These are phyloP conservation scores for Anguilla pacifica DNA, from an alignment of 2,797 vertebrate species.

Conservation along the genomic window DNA sequence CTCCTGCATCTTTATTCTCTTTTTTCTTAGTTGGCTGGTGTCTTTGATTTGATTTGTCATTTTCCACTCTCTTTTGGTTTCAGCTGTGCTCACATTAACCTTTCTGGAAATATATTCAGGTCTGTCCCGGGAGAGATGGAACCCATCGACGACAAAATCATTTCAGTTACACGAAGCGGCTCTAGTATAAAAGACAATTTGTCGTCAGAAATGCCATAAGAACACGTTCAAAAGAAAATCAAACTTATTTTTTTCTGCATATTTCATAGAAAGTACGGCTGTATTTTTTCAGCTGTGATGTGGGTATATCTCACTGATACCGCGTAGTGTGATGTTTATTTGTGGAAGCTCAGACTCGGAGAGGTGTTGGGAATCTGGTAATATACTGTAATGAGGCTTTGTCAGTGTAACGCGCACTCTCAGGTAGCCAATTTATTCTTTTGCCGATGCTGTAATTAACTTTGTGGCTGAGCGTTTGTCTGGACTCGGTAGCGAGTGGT, in stretches of 20 bases:
- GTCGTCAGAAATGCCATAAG: neutral
- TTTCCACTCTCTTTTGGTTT: neutral
- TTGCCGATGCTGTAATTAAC: slow-evolving; percentile 5
- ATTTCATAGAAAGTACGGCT: neutral
- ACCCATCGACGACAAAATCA: neutral
- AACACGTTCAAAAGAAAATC: neutral
- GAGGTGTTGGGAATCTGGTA: neutral
- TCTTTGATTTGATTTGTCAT: neutral
- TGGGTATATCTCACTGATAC: neutral
- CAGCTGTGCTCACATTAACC: neutral
- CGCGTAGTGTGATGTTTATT: neutral
- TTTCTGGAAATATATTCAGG: neutral
- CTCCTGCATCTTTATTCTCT: neutral
- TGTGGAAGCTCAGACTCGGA: neutral
- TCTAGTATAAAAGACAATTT: neutral
- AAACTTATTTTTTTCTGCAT: neutral
- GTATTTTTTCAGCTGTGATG: neutral
- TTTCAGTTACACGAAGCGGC: neutral
- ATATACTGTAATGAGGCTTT: neutral
- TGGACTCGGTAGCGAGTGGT: neutral
- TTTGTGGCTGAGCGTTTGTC: neutral
- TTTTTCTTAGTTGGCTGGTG: neutral
- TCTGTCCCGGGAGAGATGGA: neutral
- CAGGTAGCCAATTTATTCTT: neutral
- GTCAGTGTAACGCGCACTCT: neutral